Base-by-base conservation (phyloP, 2,888 invertebrate genomes). In the Lasioglossum zephyrum region DNA sequence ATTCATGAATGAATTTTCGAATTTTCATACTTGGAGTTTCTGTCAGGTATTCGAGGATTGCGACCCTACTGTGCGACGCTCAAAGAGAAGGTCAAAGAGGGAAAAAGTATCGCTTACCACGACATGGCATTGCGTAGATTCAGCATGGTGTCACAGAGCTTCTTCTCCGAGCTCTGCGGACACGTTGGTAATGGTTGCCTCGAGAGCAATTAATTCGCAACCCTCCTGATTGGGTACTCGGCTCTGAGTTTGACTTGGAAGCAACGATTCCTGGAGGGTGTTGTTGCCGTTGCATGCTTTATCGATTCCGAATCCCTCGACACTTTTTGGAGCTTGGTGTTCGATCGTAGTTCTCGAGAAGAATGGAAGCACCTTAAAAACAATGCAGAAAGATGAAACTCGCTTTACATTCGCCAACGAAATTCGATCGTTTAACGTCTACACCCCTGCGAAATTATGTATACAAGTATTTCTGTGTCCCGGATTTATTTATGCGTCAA, bases 281-380 rank as follows among this genome's bases (percentile, higher is more conserved):
- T 97, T 97, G 91, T 97, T 97, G 2, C 97, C 97, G 92, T 97
- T 98, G 94, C 97, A 97, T 79, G 97, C 96, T 91, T 97, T 96
- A 92, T 97, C 97, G 16, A 97, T 96, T 60, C 96, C 96, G 94
- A 96, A 96, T 91, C 96, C 96, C 83, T 95, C 96, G 81, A 60
- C 76, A 36, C 44, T 41, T 60, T 60, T 82, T 18, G 81, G 53
- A 39, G 69, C 57, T 31, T 63, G 63, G 13, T 96, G 93, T 95
- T 96, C 89, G 5, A 84, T 90, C 66, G 82, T 81, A 36, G 84
- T 88, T 87, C 83, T 96, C 95, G 80, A 95, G 95, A 94, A 93
- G 83, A 93, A 93, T 9, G 93, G 94, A 70, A 93, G 91, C 11
- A 95, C 93, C 94, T 94, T 79, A 2, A 36, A 81, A 79, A 85